Percentiles rank a stretch among this genome's conserved stretches.
phyloP scores from a whole-genome alignment of 2,113 vertebrate genomes.

The Eubucco bourcierii region DNA sequence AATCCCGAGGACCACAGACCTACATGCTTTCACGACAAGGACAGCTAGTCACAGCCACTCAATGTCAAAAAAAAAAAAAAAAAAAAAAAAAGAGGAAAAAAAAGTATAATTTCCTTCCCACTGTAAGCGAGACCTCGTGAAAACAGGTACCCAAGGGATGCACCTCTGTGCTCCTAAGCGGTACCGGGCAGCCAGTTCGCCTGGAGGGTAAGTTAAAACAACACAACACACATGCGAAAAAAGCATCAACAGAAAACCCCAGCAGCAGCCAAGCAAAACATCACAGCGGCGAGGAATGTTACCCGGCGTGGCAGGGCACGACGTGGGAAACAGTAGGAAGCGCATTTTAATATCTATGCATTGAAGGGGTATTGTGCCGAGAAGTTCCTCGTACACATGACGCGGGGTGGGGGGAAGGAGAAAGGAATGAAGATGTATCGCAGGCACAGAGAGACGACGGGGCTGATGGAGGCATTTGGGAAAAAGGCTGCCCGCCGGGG shows the following conservation, averaged over 20 bases:
- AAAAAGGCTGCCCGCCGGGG: neutral
- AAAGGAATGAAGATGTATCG: neutral
- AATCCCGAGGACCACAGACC: neutral
- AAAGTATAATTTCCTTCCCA: constrained; percentile 9
- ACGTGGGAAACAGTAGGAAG: neutral
- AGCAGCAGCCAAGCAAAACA: neutral
- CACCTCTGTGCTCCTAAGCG: neutral
- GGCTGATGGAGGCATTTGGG: neutral
- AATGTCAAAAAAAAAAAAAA: neutral
- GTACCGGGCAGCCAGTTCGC: neutral
- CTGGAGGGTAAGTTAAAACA: neutral
- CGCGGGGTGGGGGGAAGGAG: neutral
- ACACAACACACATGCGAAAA: neutral
- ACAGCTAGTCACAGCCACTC: neutral
- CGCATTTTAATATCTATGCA: neutral
- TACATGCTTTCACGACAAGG: neutral
- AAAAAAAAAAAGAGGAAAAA: neutral
- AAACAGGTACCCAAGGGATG: constrained; percentile 29
- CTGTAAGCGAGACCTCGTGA: neutral
- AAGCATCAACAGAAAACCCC: neutral
- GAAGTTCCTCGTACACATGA: constrained; percentile 1
- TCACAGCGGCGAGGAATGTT: neutral
- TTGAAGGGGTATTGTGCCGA: neutral
- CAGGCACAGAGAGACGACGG: neutral
- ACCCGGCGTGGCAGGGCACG: neutral